Base-by-base conservation (phyloP, 2,797 vertebrate genomes). In the Cynopterus sphinx region DNA sequence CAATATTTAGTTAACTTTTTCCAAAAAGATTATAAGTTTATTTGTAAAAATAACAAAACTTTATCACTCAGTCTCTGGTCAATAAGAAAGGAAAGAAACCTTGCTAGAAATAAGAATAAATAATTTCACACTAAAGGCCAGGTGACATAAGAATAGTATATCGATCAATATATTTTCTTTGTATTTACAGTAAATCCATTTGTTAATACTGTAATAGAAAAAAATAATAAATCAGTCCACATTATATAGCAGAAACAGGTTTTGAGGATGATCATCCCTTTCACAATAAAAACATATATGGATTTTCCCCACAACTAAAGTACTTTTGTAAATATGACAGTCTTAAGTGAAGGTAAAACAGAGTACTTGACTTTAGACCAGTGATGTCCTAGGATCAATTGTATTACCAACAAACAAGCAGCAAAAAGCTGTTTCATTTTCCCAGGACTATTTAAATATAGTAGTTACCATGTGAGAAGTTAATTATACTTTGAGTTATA, bases 131-230 rank as follows among this genome's bases (percentile, higher is more conserved):
- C 79, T 90, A 92, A 95, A 94, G 89, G 26, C 81, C 84, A 94
- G 22, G 36, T 97, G 96, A 98, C 96, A 92, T 88, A 95, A 96
- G 97, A 97, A 97, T 63, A 96, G 51, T 91, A 36, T 94, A 98
- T 93, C 92, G 96, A 96, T 95, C 90, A 98, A 97, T 97, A 97
- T 97, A 98, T 98, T 98, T 98, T 97, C 96, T 97, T 96, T 90
- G 92, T 97, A 98, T 98, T 98, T 98, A 98, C 97, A 98, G 84
- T 96, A 97, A 87, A 94, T 87, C 67, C 89, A 96, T 96, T 96
- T 97, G 81, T 96, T 98, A 98, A 98, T 95, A 98, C 98, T 98
- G 98, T 92, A 94, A 97, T 97, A 97, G 95, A 97, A 97, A 98
- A 98, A 98, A 97, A 17, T 2, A 97, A 83, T 82, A 83, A 83